Conservation (phyloP, 2,797 vertebrate genomes). For the Scomberomorus guttatus region DNA sequence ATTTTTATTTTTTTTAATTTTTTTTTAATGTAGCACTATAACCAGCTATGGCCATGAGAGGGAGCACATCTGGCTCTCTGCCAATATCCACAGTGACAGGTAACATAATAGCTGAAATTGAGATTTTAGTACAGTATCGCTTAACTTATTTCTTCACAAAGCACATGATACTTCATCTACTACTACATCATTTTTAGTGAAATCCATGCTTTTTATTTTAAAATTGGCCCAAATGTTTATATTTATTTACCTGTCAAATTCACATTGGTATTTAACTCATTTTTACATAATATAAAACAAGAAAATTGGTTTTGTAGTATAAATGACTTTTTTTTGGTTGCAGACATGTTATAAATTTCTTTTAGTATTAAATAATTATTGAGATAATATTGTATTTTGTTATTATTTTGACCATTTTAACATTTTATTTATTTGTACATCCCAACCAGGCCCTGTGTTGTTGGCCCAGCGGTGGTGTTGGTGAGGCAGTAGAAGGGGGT, state of each 20-base stretch:
- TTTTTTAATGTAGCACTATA: not conserved
- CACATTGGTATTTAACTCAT: not conserved
- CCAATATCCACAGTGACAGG: not conserved
- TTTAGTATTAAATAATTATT: not conserved
- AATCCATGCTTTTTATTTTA: not conserved
- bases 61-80: not conserved
- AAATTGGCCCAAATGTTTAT: not conserved
- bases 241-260: not conserved
- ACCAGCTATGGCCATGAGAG: slow-evolving; percentile 16
- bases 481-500: slow-evolving; percentile 37
- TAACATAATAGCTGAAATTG: not conserved
- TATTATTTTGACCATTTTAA: not conserved
- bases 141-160: not conserved
- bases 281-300: not conserved
- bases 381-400: not conserved
- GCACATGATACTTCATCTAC: not conserved
- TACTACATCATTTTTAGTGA: slow-evolving; percentile 4
- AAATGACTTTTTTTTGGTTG: not conserved
- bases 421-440: not conserved
- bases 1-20: too few species aligned
- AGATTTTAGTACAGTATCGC: not conserved
- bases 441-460: not conserved
- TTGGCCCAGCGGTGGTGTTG: slow-evolving; percentile 24
- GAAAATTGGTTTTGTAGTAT: not conserved
- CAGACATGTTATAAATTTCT: not conserved